phyloP scores from a whole-genome alignment of 2,113 vertebrate species.

The Axis porcinus region DNA sequence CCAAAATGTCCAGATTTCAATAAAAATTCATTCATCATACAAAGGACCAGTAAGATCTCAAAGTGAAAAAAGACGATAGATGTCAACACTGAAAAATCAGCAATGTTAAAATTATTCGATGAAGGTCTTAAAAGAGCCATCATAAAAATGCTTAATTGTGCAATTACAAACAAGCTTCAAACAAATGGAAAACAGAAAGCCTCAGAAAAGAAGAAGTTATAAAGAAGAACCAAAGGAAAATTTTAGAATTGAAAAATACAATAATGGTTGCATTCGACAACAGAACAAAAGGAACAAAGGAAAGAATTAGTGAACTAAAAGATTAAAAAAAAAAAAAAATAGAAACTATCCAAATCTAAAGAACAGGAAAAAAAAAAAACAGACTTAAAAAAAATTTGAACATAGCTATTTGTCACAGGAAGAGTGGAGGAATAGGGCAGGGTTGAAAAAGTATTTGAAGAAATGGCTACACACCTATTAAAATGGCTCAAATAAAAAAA shows the following conservation, averaged over 20 bases:
- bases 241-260: background rate
- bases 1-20: background rate
- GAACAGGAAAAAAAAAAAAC: background rate
- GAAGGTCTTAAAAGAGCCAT: background rate
- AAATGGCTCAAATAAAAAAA: background rate
- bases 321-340: background rate
- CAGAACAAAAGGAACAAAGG: background rate
- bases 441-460: background rate
- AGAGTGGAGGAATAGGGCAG: background rate
- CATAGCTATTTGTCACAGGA: background rate
- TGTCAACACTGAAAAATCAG: background rate
- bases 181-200: background rate
- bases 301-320: background rate
- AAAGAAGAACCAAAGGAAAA: background rate
- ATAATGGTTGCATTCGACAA: background rate
- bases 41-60: background rate
- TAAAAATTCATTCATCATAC: background rate
- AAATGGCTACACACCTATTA: background rate
- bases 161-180: background rate
- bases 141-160: background rate
- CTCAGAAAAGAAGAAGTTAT: background rate
- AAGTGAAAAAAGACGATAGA: background rate
- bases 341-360: background rate
- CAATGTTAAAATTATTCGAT: background rate
- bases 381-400: background rate